Base-by-base conservation (phyloP, 2,888 invertebrate genomes). In the Lymantria monacha region DNA sequence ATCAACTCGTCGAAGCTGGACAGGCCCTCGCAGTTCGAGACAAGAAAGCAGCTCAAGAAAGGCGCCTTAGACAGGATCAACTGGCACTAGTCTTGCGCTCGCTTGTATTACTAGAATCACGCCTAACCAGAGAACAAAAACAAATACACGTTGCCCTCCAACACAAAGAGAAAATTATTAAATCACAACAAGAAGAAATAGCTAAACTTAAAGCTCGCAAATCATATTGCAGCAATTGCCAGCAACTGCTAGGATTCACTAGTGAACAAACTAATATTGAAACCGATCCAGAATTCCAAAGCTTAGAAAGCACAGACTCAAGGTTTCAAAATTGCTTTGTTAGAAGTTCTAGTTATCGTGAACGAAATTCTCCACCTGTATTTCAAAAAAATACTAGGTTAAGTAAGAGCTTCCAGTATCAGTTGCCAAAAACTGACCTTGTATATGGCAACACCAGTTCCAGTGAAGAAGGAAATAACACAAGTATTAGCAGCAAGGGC, bases 101-200 rank as follows among this genome's bases (percentile, higher is more conserved):
- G 3, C 83, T 96, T 51, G 92, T 95, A 40, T 92, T 95, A 40
- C 92, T 96, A 46, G 95, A 96, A 79, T 94, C 95, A 9, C 91
- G 95, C 9, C 86, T 96, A 22, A 93, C 93, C 44, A 93, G 94
- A 74, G 96, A 96, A 76, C 95, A 96, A 74, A 94, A 94, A 66
- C 93, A 93, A 67, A 95, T 96, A 61, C 92, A 93, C 53, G 92
- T 93, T 50, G 92, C 94, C 46, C 87, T 96, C 13, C 92, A 92
- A 55, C 95, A 95, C 72, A 95, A 95, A 74, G 95, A 96, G 73
- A 93, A 93, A 71, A 92, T 95, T 44, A 95, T 95, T 55, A 93
- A 93, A 70, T 91, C 93, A 51, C 96, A 95, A 73, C 93, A 93
- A 69, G 92, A 93, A 59, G 94, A 95, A 80, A 95, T 96, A 57